Conservation (phyloP, 2,888 invertebrate species). For the Ligdia adustata region DNA sequence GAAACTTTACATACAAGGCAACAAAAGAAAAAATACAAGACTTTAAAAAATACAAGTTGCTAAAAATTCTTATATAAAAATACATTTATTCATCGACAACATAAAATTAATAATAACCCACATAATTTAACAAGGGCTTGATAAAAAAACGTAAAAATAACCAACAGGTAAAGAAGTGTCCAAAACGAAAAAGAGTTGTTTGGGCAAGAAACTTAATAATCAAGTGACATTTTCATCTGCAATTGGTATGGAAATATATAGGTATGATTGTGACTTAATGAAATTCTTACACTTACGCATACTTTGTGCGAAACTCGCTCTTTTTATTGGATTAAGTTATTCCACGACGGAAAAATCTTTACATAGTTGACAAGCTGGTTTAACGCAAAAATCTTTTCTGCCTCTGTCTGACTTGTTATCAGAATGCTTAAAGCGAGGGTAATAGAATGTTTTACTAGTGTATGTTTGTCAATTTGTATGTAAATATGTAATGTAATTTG, state of each 20-base stretch:
- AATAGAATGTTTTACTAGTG: no score
- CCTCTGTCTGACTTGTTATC: no score
- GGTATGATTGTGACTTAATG: neutral
- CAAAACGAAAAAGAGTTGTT: constrained; percentile 10
- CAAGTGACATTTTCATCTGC: constrained; percentile 32
- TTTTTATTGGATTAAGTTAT: no score
- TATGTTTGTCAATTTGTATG: no score
- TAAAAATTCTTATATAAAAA: neutral
- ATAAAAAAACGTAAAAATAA: constrained; percentile 2
- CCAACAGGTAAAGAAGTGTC: constrained; percentile 5
- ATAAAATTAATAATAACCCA: constrained; percentile 1
- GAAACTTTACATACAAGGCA: no score
- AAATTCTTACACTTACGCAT: neutral
- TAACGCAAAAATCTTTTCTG: no score
- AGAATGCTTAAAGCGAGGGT: no score
- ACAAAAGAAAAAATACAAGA: no score
- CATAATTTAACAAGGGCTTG: constrained; percentile 2
- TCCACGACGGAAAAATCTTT: no score
- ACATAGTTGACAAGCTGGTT: no score
- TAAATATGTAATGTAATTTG: no score
- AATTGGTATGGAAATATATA: constrained; percentile 1
- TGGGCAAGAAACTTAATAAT: constrained; percentile 25
- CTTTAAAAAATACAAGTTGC: no score
- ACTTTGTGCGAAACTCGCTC: neutral
- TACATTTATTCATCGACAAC: neutral